Conservation (phyloP, 2,888 invertebrate genomes). For the Diaprepes abbreviatus region DNA sequence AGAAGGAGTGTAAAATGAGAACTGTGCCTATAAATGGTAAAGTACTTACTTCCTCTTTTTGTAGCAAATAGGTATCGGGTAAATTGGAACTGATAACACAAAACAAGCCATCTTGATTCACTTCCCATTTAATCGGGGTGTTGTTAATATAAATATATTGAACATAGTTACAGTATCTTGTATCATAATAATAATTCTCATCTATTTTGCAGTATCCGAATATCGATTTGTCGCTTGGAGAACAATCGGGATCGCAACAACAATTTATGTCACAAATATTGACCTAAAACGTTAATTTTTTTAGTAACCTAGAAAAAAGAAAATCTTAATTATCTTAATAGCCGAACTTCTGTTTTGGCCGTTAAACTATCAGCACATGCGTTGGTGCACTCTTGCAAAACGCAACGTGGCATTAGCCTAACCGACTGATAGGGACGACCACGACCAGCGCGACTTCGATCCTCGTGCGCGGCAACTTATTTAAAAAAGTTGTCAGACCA, state of each 20-base stretch:
- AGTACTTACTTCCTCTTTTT: conserved; percentile 58
- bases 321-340: too few species aligned
- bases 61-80: conserved; percentile 64
- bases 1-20: too few species aligned
- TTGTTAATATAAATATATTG: conserved; percentile 72
- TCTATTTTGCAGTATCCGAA: conserved; percentile 74
- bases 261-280: conserved; percentile 85
- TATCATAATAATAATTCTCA: conserved; percentile 64
- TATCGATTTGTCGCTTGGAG: conserved; percentile 71
- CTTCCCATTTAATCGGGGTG: conserved; percentile 65
- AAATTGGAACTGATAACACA: conserved; percentile 74
- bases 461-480: too few species aligned
- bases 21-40: too few species aligned
- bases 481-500: too few species aligned
- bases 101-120: conserved; percentile 70
- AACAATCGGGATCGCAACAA: conserved; percentile 86
- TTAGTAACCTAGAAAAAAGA: too few species aligned
- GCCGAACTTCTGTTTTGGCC: too few species aligned
- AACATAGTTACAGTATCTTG: conserved; percentile 70
- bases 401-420: too few species aligned
- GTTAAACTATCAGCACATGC: too few species aligned
- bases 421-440: too few species aligned
- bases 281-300: conserved; percentile 68
- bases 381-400: too few species aligned
- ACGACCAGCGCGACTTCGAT: too few species aligned